phyloP scores from a whole-genome alignment of 2,888 invertebrate genomes.

The Tupiocoris notatus region DNA sequence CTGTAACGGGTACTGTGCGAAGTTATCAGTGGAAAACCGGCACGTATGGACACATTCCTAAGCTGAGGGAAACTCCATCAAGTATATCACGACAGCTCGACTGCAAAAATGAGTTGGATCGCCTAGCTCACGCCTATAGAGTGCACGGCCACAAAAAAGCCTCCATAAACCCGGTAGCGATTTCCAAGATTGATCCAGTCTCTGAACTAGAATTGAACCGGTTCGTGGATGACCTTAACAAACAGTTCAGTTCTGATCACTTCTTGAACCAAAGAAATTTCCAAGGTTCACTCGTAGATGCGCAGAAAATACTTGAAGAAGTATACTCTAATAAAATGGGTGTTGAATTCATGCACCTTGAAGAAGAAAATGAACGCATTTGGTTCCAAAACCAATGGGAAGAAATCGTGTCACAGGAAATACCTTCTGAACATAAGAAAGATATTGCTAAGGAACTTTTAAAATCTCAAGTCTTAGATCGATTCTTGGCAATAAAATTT shows the following conservation, averaged over 20 bases:
- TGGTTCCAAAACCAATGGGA: conserved; percentile 74
- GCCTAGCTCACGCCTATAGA: conserved; percentile 77
- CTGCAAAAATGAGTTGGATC: conserved; percentile 57
- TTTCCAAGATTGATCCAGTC: conserved; percentile 55
- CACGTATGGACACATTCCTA: conserved; percentile 1
- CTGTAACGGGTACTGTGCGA: background rate
- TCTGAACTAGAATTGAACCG: conserved; percentile 65
- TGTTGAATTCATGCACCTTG: conserved; percentile 77
- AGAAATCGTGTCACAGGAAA: conserved; percentile 59
- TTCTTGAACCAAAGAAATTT: conserved; percentile 61
- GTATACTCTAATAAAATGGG: conserved; percentile 72
- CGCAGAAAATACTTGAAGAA: conserved; percentile 65
- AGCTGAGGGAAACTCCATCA: background rate
- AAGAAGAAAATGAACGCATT: conserved; percentile 73
- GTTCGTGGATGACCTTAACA: conserved; percentile 65
- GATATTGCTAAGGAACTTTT: conserved; percentile 62
- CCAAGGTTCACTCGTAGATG: conserved; percentile 61
- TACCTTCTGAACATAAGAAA: conserved; percentile 60
- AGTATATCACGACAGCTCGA: background rate
- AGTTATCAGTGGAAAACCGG: conserved; percentile 31
- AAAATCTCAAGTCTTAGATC: conserved; percentile 89
- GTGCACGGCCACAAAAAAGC: conserved; percentile 80
- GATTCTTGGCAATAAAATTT: conserved; percentile 88
- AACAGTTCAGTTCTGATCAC: conserved; percentile 61
- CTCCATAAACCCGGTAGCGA: conserved; percentile 71